Percentiles rank a stretch among this genome's conserved stretches.
Evolutionary conservation across 2,888 invertebrate species (phyloP).

Genomic region (Tenthredo mesomela): DNA sequence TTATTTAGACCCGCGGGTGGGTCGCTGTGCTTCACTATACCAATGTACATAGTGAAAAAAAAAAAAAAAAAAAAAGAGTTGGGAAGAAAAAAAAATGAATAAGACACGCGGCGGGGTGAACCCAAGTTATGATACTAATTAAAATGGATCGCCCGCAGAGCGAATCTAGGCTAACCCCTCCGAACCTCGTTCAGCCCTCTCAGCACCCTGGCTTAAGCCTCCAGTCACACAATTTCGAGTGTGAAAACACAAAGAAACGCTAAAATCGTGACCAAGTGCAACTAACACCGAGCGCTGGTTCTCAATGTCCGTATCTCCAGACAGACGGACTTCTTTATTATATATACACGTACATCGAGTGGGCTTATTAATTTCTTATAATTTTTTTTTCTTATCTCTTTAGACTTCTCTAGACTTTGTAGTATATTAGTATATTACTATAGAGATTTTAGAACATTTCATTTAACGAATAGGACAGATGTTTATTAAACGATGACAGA

Average conservation of each 20-base stretch:
- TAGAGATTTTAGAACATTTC: neutral
- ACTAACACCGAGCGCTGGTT: conserved; percentile 54
- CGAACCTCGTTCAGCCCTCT: conserved; percentile 41
- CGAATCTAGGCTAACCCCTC: conserved; percentile 68
- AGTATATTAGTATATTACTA: no score
- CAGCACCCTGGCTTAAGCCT: conserved; percentile 50
- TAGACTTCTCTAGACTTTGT: neutral
- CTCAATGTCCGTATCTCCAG: conserved; percentile 47
- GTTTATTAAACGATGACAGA: neutral
- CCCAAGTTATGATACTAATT: conserved; percentile 66
- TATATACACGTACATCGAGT: neutral
- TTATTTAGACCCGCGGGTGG: conserved; percentile 3
- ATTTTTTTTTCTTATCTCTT: neutral
- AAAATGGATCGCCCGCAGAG: conserved; percentile 68
- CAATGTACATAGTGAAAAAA: neutral
- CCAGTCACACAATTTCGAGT: conserved; percentile 58
- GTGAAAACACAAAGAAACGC: conserved; percentile 65
- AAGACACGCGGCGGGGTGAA: neutral
- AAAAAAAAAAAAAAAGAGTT: neutral
- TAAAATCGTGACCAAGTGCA: conserved; percentile 75
- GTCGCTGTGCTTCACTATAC: neutral
- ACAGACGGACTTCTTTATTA: conserved; percentile 49
- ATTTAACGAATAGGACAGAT: neutral
- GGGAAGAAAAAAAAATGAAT: neutral
- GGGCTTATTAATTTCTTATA: neutral